Evolutionary conservation across 53 echinoderm and acorn worm genomes (phyloP).

Genomic region (Paracentrotus lividus): DNA sequence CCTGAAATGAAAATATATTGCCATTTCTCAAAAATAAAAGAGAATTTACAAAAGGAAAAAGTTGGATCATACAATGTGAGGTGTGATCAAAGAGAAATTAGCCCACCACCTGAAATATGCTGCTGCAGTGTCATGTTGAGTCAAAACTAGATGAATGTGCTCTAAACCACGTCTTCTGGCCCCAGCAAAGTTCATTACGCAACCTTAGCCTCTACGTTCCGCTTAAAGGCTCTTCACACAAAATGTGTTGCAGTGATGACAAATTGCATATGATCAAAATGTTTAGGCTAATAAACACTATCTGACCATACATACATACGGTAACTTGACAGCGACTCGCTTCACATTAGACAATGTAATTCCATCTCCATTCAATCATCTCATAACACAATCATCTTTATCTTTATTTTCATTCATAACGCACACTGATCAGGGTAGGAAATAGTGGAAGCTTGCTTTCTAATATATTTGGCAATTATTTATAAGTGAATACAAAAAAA

Average conservation of each 20-base stretch:
- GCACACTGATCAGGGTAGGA: not conserved
- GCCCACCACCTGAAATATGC: constrained; percentile 16
- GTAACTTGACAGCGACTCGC: no score
- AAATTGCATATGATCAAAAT: not conserved
- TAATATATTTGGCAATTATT: not conserved
- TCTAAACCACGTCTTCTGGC: not conserved
- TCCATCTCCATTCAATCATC: no score
- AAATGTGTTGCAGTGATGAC: not conserved
- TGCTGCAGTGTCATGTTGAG: not conserved
- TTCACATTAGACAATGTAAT: no score
- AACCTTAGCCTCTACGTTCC: not conserved
- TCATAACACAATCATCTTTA: no score
- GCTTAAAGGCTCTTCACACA: not conserved
- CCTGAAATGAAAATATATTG: no score
- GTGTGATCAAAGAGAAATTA: not conserved
- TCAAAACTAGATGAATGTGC: not conserved
- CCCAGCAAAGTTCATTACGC: not conserved
- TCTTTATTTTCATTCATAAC: no score
- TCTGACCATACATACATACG: not conserved
- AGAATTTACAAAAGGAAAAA: no score
- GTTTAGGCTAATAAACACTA: not conserved
- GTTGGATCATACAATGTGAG: no score
- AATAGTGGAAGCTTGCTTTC: not conserved
- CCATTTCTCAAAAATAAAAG: no score
- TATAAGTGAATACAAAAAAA: not conserved